Conservation (phyloP, 2,888 invertebrate genomes). For the Harpagoxenus sublaevis region DNA sequence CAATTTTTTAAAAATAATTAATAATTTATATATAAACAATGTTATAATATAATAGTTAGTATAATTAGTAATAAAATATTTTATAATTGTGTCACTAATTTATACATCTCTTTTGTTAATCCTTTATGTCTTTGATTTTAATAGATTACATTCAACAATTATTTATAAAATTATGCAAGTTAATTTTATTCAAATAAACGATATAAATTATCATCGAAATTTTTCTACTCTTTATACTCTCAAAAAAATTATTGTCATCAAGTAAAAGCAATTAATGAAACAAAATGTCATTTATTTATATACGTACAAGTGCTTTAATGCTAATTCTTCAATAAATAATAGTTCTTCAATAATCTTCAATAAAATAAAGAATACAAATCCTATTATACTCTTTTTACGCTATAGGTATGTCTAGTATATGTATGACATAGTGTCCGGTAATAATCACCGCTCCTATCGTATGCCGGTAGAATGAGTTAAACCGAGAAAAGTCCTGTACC, state of each 20-base stretch:
- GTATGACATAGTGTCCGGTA: too few relatives aligned
- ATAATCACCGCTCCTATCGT: too few relatives aligned
- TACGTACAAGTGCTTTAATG: too few relatives aligned
- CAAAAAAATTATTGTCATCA: not conserved
- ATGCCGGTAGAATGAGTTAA: too few relatives aligned
- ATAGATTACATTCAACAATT: not conserved
- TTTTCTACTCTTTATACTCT: not conserved
- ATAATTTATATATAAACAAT: not conserved
- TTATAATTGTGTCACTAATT: not conserved
- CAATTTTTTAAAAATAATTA: not conserved
- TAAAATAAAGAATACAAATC: not conserved
- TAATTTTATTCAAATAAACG: not conserved
- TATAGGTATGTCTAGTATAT: too few relatives aligned
- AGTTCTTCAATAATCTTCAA: not conserved
- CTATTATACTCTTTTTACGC: too few relatives aligned
- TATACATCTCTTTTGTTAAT: not conserved
- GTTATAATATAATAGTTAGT: not conserved
- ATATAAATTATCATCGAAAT: not conserved
- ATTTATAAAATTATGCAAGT: not conserved
- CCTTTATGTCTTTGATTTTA: not conserved
- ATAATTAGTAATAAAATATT: constrained; percentile 3
- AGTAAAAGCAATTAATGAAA: not conserved
- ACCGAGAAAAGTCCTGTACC: too few relatives aligned
- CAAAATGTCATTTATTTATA: not conserved
- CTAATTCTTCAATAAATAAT: not conserved